Conservation (phyloP, 2,888 invertebrate species). For the Lamellibrachia satsuma region DNA sequence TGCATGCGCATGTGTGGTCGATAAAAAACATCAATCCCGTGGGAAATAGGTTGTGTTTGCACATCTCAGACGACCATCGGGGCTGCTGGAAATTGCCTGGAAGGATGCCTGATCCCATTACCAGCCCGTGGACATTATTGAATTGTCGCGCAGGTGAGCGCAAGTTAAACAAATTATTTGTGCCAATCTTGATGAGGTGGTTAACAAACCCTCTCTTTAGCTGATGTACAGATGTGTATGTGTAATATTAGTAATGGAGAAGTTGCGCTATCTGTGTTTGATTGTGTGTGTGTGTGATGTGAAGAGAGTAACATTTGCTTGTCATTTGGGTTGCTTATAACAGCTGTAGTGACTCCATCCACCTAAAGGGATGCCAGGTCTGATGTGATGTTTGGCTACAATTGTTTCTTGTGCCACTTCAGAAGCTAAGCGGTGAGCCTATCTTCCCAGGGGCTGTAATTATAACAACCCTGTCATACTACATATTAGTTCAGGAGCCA, state of each 20-base stretch:
- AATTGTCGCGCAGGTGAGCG: neutral
- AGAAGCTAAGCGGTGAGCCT: too few species aligned
- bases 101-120: neutral
- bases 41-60: slow-evolving; percentile 17
- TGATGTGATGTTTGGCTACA: neutral
- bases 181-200: neutral
- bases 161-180: neutral
- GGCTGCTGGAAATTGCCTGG: neutral
- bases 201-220: neutral
- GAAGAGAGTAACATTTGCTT: neutral
- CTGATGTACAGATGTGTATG: too few species aligned
- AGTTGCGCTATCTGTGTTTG: neutral
- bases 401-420: too few species aligned
- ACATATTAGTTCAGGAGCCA: too few species aligned
- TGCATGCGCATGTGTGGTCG: neutral
- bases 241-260: neutral
- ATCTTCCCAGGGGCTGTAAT: too few species aligned
- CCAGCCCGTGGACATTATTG: neutral
- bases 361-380: neutral
- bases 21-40: neutral
- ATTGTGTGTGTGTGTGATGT: neutral
- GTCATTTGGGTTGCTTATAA: neutral
- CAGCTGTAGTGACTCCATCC: neutral
- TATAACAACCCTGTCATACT: too few species aligned
- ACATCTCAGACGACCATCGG: neutral